A percentile compares a stretch with the other conserved stretches of the same genome.
phyloP scores from a whole-genome alignment of 2,113 vertebrate species.

The Leuciscus idus region DNA sequence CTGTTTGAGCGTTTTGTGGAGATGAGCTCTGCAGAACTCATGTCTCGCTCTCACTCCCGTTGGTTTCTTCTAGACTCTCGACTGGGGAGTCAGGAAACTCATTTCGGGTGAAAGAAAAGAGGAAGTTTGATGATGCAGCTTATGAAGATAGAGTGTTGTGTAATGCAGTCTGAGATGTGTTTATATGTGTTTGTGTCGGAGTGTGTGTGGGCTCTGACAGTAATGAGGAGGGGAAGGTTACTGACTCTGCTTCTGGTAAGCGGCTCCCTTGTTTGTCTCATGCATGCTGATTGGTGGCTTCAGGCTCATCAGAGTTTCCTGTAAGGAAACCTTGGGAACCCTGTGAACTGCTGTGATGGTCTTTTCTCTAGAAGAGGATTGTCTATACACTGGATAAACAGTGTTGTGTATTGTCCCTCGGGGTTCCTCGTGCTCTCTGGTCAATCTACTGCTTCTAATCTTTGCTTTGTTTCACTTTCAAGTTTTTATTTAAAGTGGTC shows the following conservation, averaged over 20 bases:
- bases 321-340: not conserved
- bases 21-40: not conserved
- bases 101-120: not conserved
- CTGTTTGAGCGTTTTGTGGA: not conserved
- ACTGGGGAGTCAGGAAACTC: not conserved
- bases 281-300: conserved; percentile 28
- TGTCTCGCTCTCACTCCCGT: not conserved
- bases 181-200: not conserved
- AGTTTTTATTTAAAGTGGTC: not conserved
- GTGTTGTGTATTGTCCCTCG: not conserved
- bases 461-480: not conserved
- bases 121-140: conserved; percentile 35
- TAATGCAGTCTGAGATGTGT: conserved; percentile 53
- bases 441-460: not conserved
- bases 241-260: conserved; percentile 42
- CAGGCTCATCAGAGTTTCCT: not conserved
- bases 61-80: not conserved
- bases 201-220: conserved; percentile 44
- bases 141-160: conserved; percentile 60
- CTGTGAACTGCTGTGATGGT: not conserved
- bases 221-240: conserved; percentile 9
- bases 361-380: not conserved
- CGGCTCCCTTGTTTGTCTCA: conserved; percentile 21
- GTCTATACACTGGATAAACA: not conserved
- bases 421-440: not conserved